Evolutionary conservation across 2,797 vertebrate species (phyloP).

Genomic region (Decapterus maruadsi): DNA sequence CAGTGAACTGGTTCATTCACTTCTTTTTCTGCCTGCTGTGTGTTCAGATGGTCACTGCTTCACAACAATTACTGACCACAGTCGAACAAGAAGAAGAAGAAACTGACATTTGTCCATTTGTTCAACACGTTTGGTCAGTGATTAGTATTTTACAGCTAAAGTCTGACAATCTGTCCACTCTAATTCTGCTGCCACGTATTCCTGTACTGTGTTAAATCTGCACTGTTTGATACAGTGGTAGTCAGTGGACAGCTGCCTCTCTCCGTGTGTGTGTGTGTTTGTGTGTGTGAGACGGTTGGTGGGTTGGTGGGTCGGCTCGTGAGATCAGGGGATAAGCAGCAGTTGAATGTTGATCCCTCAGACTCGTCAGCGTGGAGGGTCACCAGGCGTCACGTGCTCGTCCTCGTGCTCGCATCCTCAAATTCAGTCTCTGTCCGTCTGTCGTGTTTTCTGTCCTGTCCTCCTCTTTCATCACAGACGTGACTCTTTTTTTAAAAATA

Average conservation of each 20-base stretch:
- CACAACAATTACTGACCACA: no score
- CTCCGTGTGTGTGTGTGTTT: neutral
- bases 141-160: neutral
- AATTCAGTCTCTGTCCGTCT: neutral
- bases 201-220: neutral
- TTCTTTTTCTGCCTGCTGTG: no score
- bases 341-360: conserved; percentile 42
- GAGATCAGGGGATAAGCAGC: conserved; percentile 60
- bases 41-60: no score
- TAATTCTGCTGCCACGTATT: neutral
- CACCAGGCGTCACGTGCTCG: conserved; percentile 23
- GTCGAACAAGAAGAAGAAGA: neutral
- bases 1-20: neutral
- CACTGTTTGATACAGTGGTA: neutral
- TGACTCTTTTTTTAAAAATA: no score
- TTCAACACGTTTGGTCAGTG: no score
- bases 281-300: conserved; percentile 1
- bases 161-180: neutral
- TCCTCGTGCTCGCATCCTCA: neutral
- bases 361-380: conserved; percentile 8
- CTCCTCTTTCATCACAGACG: neutral
- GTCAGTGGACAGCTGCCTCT: conserved; percentile 6
- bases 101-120: neutral
- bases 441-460: neutral
- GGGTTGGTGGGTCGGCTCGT: conserved; percentile 14